Base-by-base conservation (phyloP, 1,140 invertebrate species). In the Atta colombica region DNA sequence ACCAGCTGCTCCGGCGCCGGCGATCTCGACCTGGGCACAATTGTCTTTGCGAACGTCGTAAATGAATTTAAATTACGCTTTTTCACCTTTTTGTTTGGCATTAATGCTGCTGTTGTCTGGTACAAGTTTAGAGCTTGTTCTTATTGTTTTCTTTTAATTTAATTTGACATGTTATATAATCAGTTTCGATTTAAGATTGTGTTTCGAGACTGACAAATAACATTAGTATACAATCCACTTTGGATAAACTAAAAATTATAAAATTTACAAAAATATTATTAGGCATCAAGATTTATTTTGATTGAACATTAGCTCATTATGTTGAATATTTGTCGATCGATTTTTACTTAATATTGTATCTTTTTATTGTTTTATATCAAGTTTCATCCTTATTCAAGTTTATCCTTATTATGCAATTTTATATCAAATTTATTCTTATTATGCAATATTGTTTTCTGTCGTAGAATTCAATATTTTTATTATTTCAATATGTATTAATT, bases 21-120 rank as follows among this genome's bases (percentile, higher is more conserved):
- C 6, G 65, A 91, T 31, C 69, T 75, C 35, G 81, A 92, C 77
- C 58, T 93, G 7, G 93, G 93, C 80, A 90, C 66, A 58, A 65
- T 94, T 14, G 69, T 94, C 75, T 94, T 94, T 51, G 92, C 93
- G 10, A 94, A 93, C 87, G 25, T 94, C 18, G 94, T 94, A 87
- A 21, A 75, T 25, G 63, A 28, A n/a, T 28, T 25, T 10, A n/a
- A 4, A 28, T 78, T n/a, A 53, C 21, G 21, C 28, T 28, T 28
- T 63, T n/a, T 3, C n/a, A 3, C n/a, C n/a, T 8, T 58, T 21
- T 18, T 0, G n/a, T 2, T 58, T 8, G n/a, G 55, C 8, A 7
- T 58, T 16, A 16, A 53, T 16, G 51, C 16, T 51, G 18, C 8
- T 18, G n/a, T n/a, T 21, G 58, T 60, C 21, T 8, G n/a, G 21